Evolutionary conservation across 2,888 invertebrate species (phyloP), one percentile per base, ranked within the genome.

Genomic region (Amphimallon solstitiale): DNA sequence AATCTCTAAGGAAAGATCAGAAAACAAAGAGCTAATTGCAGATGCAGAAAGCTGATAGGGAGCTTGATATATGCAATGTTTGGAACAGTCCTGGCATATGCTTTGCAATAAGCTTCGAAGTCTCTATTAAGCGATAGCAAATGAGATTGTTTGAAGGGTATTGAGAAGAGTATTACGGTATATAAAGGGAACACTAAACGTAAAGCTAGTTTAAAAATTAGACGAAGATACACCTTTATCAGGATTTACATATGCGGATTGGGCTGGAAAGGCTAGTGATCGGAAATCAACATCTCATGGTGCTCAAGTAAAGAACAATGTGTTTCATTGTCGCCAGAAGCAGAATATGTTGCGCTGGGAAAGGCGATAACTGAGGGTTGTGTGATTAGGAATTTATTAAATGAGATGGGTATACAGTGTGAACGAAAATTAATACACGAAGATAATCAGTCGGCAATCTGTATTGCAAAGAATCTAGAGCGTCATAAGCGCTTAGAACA

Each of bases 281-380:
- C 59, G 79, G 15, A 77, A 77, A 59, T 79, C 78, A 3, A 76
- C 76, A 12, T 72, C 74, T 59, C 63, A 14, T 81, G 79, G 79
- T 63, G 51, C 1, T 75, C 76, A 5, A 76, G 68, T 40, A 79
- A 74, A 65, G 80, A 80, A 66, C 63, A 63, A 10, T 56, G 70
- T 21, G 76, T 78, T 2, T n/a, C n/a, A n/a, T n/a, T n/a, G n/a
- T n/a, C n/a, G n/a, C n/a, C n/a, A n/a, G 79, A 79, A 69, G 75
- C 79, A 0, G 77, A 80, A 68, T 78, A 77, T 65, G 65, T 78
- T 1, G 77, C 79, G 2, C 63, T 78, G 15, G 71, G 74, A 5
- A 66, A 60, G 15, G 75, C 73, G 6, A 72, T 70, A 4, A 56
- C 68, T n/a, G 77, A 79, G 61, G 56, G 71, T 2, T 52, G 76